Base-by-base conservation (phyloP, 2,888 invertebrate species). In the Eubasilissa splendida region DNA sequence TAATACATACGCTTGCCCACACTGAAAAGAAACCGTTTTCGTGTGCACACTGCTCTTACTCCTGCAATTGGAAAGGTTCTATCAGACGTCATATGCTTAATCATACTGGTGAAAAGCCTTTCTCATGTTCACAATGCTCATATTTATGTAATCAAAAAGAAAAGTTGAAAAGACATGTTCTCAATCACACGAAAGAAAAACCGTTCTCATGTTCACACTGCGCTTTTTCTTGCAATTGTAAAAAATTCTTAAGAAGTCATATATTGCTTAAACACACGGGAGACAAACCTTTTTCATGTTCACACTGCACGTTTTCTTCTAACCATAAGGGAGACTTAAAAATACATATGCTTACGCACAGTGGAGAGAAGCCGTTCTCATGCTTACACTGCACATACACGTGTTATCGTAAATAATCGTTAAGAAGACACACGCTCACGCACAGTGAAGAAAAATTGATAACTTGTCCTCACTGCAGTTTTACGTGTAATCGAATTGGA, bases 351-450 rank as follows among this genome's bases (percentile, higher is more conserved):
- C 33, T n/a, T 11, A 76, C 42, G 7, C 76, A 65, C 50, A 63
- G 22, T 3, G 76, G 65, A 33, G 76, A 63, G 22, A 76, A 76
- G n/a, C 76, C 76, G 7, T 76, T 63, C 42, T 10, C 60, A 42
- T 76, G 76, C 33, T 50, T 42, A 14, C 5, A 12, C 5, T 76
- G 76, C 52, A 42, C 3, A 0, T 76, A 58, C 50, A 63, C n/a
- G 4, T 76, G 63, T 9, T 22, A 42, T 63, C 60, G 22, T 22
- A 22, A 22, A 22, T 0, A 22, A 22, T 22, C 22, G 22, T 22
- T 22, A 22, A 22, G 22, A 76, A 76, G 10, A 33, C 12, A 33
- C 33, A 66, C 10, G 33, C 11, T 14, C 2, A 42, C 33, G 12
- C 66, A 11, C 66, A 66, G 11, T 66, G n/a, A 33, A 42, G 33